phyloP scores from a whole-genome alignment of 1,140 invertebrate genomes.

The Sycobia sp. region DNA sequence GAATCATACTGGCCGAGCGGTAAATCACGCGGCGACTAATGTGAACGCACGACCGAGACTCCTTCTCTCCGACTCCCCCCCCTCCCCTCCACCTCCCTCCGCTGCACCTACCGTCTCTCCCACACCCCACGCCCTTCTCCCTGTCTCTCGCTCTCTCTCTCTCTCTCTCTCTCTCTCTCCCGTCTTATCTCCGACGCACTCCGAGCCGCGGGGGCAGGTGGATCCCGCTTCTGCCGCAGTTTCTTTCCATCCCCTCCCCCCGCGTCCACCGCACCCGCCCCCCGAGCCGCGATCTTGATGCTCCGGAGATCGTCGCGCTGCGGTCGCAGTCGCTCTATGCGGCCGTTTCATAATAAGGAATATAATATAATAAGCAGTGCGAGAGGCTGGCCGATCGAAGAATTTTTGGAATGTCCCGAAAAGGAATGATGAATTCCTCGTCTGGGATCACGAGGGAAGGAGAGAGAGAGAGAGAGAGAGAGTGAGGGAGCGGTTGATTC shows the following conservation, averaged over 20 bases:
- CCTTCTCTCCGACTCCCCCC: slow-evolving; percentile 49
- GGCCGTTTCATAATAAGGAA: slow-evolving; percentile 28
- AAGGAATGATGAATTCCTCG: slow-evolving; percentile 25
- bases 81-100: background rate
- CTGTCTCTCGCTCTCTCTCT: slow-evolving; percentile 49
- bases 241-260: no score
- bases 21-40: slow-evolving; percentile 62
- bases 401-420: slow-evolving; percentile 15
- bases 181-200: slow-evolving; percentile 20
- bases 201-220: slow-evolving; percentile 55
- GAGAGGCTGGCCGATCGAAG: background rate
- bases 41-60: slow-evolving; percentile 52
- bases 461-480: no score
- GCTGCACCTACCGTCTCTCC: no score
- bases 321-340: slow-evolving; percentile 26
- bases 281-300: no score
- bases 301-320: slow-evolving; percentile 1
- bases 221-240: slow-evolving; percentile 38
- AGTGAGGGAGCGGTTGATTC: no score
- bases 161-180: slow-evolving; percentile 29
- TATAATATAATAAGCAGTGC: no score
- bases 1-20: slow-evolving; percentile 60
- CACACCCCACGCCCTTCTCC: background rate
- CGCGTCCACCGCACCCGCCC: no score
- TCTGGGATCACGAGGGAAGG: no score